Evolutionary conservation across 23 tunicate species (phyloP), one percentile per base, ranked within the genome.

Genomic region (Trididemnum nubilum): DNA sequence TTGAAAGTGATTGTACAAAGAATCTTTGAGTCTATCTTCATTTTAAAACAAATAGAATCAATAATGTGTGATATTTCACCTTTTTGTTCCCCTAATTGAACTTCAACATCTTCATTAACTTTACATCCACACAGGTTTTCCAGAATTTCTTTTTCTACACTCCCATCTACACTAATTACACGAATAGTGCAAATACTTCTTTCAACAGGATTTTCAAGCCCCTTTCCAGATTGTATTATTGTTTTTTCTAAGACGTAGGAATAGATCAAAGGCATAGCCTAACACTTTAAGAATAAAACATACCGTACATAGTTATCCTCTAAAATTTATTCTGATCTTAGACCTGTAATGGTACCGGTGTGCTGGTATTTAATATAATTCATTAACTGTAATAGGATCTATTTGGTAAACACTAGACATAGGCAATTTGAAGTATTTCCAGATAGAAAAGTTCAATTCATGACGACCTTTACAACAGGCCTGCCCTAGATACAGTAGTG

Each of bases 51-150:
- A 19, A 73, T 44, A 2, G 34, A 3, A 59, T 83, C 87, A 26
- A 83, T 36, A 0, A 73, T 28, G 29, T 36, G 50, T 12, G 81
- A 60, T n/a, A 83, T 60, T 21, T 60, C 73, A 35, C 81, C 87
- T 73, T 83, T 63, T 33, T 60, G 60, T 2, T 18, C 25, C 1
- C 73, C 87, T 32, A 83, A 29, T 73, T 35, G 26, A 28, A 83
- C 38, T 73, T 73, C 87, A 23, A 73, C 40, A 24, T 73, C 64
- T 34, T 36, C 60, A 59, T 73, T 28, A 2, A 59, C 27, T 83
- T 73, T 60, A 58, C 51, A 58, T 1, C 81, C 81, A 63, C 57
- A 59, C 2, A 80, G 35, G 24, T 36, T 64, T 64, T 80, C 74
- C n/a, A 73, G 28, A 9, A 50, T 23, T 2, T 82, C 33, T 18